Conservation (phyloP, 92 coral and sea anemone species). For the Zoanthus sansibaricus region DNA sequence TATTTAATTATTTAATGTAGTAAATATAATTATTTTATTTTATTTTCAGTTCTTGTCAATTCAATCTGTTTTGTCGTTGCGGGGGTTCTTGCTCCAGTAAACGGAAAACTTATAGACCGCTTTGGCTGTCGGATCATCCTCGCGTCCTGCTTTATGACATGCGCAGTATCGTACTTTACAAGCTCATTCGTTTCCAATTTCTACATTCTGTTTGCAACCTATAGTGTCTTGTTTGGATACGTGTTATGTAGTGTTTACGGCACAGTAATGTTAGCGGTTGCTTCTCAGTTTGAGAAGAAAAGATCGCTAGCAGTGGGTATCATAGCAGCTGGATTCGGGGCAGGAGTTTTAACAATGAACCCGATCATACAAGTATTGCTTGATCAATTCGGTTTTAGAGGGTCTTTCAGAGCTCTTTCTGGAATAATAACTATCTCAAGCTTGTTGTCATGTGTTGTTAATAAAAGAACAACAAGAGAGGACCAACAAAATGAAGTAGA, state of each 20-base stretch:
- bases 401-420: slow-evolving; percentile 38
- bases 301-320: slow-evolving; percentile 61
- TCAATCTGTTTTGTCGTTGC: neutral
- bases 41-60: slow-evolving; percentile 16
- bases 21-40: neutral
- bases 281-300: slow-evolving; percentile 52
- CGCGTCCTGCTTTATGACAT: neutral
- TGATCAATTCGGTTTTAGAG: slow-evolving; percentile 47
- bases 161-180: slow-evolving; percentile 18
- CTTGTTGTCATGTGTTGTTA: neutral
- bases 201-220: slow-evolving; percentile 1
- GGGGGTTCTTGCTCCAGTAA: neutral
- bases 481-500: neutral
- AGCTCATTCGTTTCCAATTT: slow-evolving; percentile 1
- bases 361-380: slow-evolving; percentile 44
- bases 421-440: neutral
- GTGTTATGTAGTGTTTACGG: slow-evolving; percentile 39
- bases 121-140: slow-evolving; percentile 5
- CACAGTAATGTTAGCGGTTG: slow-evolving; percentile 40
- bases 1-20: no score
- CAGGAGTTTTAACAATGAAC: slow-evolving; percentile 62
- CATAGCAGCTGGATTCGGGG: slow-evolving; percentile 56
- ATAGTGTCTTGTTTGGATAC: slow-evolving; percentile 40
- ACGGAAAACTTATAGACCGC: slow-evolving; percentile 1
- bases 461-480: neutral